Evolutionary conservation across 2,888 invertebrate species (phyloP).

Genomic region (Hydriomena furcata): DNA sequence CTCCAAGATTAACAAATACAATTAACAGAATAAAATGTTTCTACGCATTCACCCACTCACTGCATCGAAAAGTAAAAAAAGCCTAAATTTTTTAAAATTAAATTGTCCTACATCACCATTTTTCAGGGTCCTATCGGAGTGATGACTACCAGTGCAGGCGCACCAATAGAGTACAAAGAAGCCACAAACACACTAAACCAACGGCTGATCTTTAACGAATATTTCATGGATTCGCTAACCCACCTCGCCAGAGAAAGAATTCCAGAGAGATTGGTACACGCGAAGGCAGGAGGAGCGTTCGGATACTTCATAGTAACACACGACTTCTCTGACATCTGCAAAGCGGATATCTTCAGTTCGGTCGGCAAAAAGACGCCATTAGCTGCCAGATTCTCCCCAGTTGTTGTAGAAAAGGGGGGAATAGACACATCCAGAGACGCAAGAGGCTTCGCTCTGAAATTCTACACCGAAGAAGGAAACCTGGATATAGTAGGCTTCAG

Average conservation of each 20-base stretch:
- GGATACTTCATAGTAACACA: conserved; percentile 93
- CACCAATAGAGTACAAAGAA: conserved; percentile 88
- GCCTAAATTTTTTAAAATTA: no score
- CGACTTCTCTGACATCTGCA: conserved; percentile 89
- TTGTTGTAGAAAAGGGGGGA: conserved; percentile 92
- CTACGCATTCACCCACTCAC: no score
- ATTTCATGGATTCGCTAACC: conserved; percentile 87
- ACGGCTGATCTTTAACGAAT: conserved; percentile 90
- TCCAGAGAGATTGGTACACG: conserved; percentile 95
- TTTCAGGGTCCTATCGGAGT: conserved; percentile 76
- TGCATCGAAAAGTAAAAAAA: no score
- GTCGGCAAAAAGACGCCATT: conserved; percentile 91
- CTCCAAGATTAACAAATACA: no score
- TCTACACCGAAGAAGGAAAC: conserved; percentile 94
- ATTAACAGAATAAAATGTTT: no score
- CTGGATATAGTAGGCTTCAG: conserved; percentile 96
- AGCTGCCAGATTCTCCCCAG: conserved; percentile 91
- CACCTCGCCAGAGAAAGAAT: conserved; percentile 94
- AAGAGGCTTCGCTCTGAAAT: conserved; percentile 94
- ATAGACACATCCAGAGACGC: conserved; percentile 94
- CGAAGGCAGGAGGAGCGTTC: conserved; percentile 95
- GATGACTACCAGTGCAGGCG: conserved; percentile 89
- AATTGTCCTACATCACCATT: not conserved
- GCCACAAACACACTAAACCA: conserved; percentile 88
- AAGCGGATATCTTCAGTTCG: conserved; percentile 88